phyloP scores from a whole-genome alignment of 1,140 invertebrate genomes.

The Brachystomella parvula region DNA sequence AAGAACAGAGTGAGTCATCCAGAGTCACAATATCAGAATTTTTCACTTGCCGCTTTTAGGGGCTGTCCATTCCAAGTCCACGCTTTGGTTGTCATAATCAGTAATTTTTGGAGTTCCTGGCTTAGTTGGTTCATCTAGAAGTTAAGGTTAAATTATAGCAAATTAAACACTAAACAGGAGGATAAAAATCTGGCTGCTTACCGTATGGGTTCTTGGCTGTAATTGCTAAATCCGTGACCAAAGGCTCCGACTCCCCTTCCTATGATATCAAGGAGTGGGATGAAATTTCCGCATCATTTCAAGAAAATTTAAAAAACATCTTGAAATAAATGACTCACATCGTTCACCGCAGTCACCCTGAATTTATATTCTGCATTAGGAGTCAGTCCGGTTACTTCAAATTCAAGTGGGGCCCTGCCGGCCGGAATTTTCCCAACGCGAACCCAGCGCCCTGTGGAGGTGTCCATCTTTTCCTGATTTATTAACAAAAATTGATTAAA shows the following conservation, averaged over 20 bases:
- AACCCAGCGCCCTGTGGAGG: slow-evolving; percentile 77
- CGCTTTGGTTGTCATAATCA: slow-evolving; percentile 88
- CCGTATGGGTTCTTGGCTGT: slow-evolving; percentile 90
- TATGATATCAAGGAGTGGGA: no score
- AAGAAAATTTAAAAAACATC: no score
- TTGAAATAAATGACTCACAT: no score
- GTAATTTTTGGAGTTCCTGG: slow-evolving; percentile 81
- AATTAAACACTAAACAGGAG: not conserved
- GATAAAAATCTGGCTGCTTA: not conserved
- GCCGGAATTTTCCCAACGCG: slow-evolving; percentile 69
- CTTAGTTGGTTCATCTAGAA: slow-evolving; percentile 64
- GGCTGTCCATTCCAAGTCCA: slow-evolving; percentile 86
- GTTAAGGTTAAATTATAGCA: not conserved
- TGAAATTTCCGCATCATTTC: no score
- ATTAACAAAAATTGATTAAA: not conserved
- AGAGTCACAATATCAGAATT: no score
- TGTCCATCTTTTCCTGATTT: slow-evolving; percentile 15
- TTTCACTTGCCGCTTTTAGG: no score
- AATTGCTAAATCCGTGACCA: slow-evolving; percentile 71
- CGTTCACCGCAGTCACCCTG: no score
- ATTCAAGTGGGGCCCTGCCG: slow-evolving; percentile 64
- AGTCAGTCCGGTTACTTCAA: slow-evolving; percentile 81
- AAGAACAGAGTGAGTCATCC: no score
- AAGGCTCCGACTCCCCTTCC: slow-evolving; percentile 89
- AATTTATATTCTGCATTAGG: slow-evolving; percentile 93